Conservation (phyloP, 2,113 vertebrate species). For the Rattus rattus region DNA sequence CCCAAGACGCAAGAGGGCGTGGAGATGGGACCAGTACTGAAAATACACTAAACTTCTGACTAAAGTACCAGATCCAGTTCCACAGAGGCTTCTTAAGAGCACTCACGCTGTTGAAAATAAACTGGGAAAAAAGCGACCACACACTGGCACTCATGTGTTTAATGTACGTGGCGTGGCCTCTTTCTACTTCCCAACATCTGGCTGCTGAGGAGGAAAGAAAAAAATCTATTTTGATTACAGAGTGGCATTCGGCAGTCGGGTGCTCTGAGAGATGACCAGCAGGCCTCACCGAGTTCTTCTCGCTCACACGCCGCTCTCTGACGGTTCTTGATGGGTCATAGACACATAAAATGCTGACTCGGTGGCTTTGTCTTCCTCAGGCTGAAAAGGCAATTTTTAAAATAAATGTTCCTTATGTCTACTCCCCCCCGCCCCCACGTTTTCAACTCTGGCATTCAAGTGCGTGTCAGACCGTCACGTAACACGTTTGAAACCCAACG, state of each 20-base stretch:
- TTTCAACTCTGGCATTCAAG: constrained; percentile 77
- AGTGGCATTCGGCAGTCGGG: constrained; percentile 68
- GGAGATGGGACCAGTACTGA: constrained; percentile 64
- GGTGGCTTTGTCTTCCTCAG: constrained; percentile 62
- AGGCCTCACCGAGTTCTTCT: constrained; percentile 64
- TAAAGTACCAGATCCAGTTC: constrained; percentile 73
- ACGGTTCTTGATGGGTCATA: constrained; percentile 68
- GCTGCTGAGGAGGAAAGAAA: constrained; percentile 22
- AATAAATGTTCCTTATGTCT: constrained; percentile 77
- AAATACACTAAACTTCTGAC: constrained; percentile 74
- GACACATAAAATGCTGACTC: constrained; percentile 71
- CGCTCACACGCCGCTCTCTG: constrained; percentile 64
- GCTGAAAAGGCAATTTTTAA: constrained; percentile 69
- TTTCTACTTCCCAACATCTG: constrained; percentile 43
- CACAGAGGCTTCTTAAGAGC: constrained; percentile 60
- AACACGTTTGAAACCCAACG: constrained; percentile 64
- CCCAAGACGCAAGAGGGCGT: constrained; percentile 39
- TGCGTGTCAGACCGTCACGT: neutral
- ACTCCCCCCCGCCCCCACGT: constrained; percentile 72
- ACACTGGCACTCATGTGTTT: constrained; percentile 57
- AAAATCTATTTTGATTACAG: constrained; percentile 64
- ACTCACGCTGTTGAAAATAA: constrained; percentile 69
- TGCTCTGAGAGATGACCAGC: constrained; percentile 51
- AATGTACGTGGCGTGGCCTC: constrained; percentile 69
- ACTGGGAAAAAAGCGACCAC: constrained; percentile 74